Evolutionary conservation across 2,797 vertebrate species (phyloP).

Genomic region (Chelon labrosus): DNA sequence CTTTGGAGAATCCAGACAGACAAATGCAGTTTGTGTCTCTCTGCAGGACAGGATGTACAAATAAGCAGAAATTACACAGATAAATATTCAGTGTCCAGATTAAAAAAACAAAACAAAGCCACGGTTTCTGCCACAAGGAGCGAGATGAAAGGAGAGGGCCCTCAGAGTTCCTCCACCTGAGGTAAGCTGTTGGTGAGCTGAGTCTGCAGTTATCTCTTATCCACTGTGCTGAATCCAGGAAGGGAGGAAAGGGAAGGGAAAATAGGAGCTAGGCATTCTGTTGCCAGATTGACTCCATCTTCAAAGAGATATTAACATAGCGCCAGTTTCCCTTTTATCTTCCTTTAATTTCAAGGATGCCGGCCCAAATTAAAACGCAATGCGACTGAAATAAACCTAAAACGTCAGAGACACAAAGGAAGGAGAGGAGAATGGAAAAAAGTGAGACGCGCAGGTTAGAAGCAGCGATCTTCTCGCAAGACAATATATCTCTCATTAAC

Average conservation of each 20-base stretch:
- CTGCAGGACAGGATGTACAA: constrained; percentile 24
- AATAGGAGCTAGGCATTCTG: constrained; percentile 72
- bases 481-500: constrained; percentile 13
- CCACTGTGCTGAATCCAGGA: constrained; percentile 71
- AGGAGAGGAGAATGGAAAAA: constrained; percentile 9
- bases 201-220: constrained; percentile 75
- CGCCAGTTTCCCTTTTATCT: constrained; percentile 80
- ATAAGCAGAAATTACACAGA: constrained; percentile 52
- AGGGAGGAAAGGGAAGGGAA: constrained; percentile 64
- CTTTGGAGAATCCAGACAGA: constrained; percentile 33
- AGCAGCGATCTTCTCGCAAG: constrained; percentile 25
- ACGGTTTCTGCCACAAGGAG: constrained; percentile 49
- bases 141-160: constrained; percentile 66
- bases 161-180: constrained; percentile 58
- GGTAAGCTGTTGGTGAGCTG: constrained; percentile 73
- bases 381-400: constrained; percentile 67
- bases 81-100: constrained; percentile 70
- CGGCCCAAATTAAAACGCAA: constrained; percentile 76
- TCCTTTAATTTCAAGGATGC: constrained; percentile 80
- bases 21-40: constrained; percentile 23
- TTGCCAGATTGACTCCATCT: constrained; percentile 82
- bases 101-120: constrained; percentile 62
- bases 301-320: constrained; percentile 86
- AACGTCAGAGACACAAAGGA: constrained; percentile 61
- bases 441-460: constrained; percentile 31